These are phyloP conservation scores for Drosophila infuscata DNA, from an alignment of 2,888 invertebrate species.

Conservation along the genomic window DNA sequence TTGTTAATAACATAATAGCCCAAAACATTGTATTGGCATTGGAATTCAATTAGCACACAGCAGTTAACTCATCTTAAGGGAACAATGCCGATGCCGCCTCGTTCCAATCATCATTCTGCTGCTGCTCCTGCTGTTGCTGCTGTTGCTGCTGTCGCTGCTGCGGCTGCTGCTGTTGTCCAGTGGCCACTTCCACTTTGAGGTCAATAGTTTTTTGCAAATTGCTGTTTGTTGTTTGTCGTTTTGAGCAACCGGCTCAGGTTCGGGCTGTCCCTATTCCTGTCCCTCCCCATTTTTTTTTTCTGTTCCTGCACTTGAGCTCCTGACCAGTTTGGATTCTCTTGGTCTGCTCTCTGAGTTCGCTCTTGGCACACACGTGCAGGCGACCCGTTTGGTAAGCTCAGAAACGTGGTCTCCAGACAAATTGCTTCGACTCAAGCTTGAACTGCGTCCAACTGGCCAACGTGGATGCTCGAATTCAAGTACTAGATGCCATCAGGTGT, in stretches of 20 bases:
- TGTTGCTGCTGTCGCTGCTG: slow-evolving; percentile 12
- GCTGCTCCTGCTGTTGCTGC: slow-evolving; percentile 8
- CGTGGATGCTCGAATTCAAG: slow-evolving; percentile 27
- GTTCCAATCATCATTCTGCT: slow-evolving; percentile 16
- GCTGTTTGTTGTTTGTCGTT: slow-evolving; percentile 65
- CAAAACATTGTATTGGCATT: slow-evolving; percentile 77
- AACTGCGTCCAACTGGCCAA: slow-evolving; percentile 45
- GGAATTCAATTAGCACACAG: slow-evolving; percentile 75
- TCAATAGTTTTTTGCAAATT: slow-evolving; percentile 71
- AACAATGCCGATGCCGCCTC: slow-evolving; percentile 15
- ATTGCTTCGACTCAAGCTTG: slow-evolving; percentile 48
- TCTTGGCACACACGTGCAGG: slow-evolving; percentile 57
- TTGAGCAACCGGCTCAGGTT: slow-evolving; percentile 60
- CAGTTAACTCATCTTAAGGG: slow-evolving; percentile 61
- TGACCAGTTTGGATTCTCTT: slow-evolving; percentile 53
- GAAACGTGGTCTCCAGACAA: slow-evolving; percentile 65
- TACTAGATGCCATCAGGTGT: slow-evolving; percentile 78
- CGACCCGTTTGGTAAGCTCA: slow-evolving; percentile 67
- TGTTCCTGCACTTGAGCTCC: slow-evolving; percentile 37
- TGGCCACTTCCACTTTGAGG: slow-evolving; percentile 69
- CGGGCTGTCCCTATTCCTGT: slow-evolving; percentile 26
- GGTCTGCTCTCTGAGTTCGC: slow-evolving; percentile 14
- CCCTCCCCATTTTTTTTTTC: slow-evolving; percentile 12
- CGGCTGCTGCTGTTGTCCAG: slow-evolving; percentile 27
- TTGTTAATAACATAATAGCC: slow-evolving; percentile 79